These are phyloP conservation scores for Vireo griseus DNA, from an alignment of 2,797 vertebrate species.

Conservation along the genomic window DNA sequence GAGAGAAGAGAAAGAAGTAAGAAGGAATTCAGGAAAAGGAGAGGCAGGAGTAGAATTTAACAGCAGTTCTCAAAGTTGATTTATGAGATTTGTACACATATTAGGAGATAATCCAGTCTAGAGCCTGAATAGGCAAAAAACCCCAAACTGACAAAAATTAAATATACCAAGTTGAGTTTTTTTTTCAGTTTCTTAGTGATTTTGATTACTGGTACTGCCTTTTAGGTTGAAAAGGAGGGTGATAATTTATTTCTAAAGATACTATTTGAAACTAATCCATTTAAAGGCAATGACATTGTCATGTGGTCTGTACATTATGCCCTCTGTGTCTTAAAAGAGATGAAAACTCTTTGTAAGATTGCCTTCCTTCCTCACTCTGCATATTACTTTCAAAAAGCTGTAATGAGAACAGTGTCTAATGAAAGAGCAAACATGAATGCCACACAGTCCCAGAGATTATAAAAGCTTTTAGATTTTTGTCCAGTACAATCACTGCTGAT, in stretches of 20 bases:
- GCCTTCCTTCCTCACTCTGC: background rate
- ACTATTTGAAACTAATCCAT: background rate
- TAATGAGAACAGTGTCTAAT: background rate
- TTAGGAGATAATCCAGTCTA: background rate
- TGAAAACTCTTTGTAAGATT: background rate
- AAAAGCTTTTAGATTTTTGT: background rate
- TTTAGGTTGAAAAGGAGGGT: background rate
- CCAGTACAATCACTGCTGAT: background rate
- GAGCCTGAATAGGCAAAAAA: background rate
- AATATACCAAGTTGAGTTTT: background rate
- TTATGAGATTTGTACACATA: background rate
- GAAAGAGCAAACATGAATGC: background rate
- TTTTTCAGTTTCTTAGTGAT: background rate
- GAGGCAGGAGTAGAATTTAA: background rate
- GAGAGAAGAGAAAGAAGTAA: background rate
- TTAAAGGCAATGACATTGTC: background rate
- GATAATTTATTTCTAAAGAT: background rate
- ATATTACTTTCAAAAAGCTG: background rate
- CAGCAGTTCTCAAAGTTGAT: background rate
- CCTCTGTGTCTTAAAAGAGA: background rate
- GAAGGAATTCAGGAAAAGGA: background rate
- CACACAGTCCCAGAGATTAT: background rate
- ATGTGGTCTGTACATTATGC: background rate
- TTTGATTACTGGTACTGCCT: background rate
- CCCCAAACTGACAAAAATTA: background rate